Conservation (phyloP, 2,888 invertebrate species). For the Chymomyza caudatula region DNA sequence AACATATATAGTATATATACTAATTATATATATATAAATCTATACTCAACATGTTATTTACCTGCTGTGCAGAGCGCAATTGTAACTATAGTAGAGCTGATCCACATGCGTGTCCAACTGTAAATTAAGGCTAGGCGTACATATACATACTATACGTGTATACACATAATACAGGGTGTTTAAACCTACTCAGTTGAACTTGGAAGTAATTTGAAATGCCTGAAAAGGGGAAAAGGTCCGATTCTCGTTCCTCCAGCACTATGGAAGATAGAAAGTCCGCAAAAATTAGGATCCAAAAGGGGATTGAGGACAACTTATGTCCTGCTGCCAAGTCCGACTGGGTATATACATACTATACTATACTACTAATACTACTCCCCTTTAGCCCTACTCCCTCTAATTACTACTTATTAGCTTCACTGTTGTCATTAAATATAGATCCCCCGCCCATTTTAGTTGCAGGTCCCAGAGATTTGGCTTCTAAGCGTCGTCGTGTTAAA, state of each 20-base stretch:
- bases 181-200: slow-evolving; percentile 35
- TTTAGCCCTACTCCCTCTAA: not conserved
- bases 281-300: too few relatives aligned
- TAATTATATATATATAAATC: slow-evolving; percentile 18
- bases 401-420: slow-evolving; percentile 58
- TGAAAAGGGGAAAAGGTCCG: too few relatives aligned
- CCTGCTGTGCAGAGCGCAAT: slow-evolving; percentile 74
- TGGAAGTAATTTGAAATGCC: not conserved
- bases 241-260: too few relatives aligned
- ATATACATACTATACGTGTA: slow-evolving; percentile 27
- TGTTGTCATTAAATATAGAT: slow-evolving; percentile 43
- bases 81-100: slow-evolving; percentile 67
- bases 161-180: slow-evolving; percentile 63
- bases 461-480: slow-evolving; percentile 42
- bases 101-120: slow-evolving; percentile 73
- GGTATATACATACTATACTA: slow-evolving; percentile 24
- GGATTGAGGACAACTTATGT: too few relatives aligned
- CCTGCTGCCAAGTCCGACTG: not conserved
- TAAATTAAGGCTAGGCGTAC: slow-evolving; percentile 69
- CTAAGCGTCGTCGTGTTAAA: slow-evolving; percentile 65
- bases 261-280: too few relatives aligned
- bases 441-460: slow-evolving; percentile 35
- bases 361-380: slow-evolving; percentile 25
- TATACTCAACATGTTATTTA: slow-evolving; percentile 70
- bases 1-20: slow-evolving; percentile 6